Evolutionary conservation across 1,140 invertebrate species (phyloP), one percentile per base, ranked within the genome.

Genomic region (Bombus affinis): DNA sequence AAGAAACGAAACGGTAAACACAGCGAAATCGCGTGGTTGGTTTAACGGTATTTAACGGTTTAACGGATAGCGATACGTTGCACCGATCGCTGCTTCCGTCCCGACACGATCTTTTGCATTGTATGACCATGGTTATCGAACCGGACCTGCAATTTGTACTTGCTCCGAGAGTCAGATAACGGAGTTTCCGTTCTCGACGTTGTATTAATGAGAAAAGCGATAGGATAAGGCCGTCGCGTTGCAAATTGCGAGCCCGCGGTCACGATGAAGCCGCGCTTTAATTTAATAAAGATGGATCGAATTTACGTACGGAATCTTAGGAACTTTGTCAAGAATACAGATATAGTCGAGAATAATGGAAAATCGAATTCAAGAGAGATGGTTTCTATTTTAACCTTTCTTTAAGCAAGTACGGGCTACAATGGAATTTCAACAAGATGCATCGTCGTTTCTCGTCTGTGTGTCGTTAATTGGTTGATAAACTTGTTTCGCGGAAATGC

Each of bases 181-280:
- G 18, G 44, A n/a, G 78, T 32, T 47, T 57, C 59, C 81, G 44
- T 70, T 77, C 81, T 68, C 73, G 25, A 13, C 62, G 44, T 37
- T 57, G 35, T 77, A 83, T 83, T 83, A 83, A 83, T 77, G 81
- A 83, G 73, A 77, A 77, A 76, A 68, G 81, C 81, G 73, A 83
- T 83, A 83, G 81, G 81, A 77, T 77, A 83, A 83, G 73, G 18
- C 35, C 39, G 73, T 77, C 81, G 73, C 81, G 73, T 83, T 13
- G 22, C 37, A 44, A 76, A 77, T 77, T 77, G 44, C 57, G 22
- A 77, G 62, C 28, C 57, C 39, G 12, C 72, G 76, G 59, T 68
- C 81, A 39, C 42, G 39, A 32, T n/a, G 22, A 15, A 39, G 25
- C 22, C 12, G 70, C 42, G 28, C 62, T 57, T 77, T 83, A 77